These are phyloP conservation scores for Meloidogyne exigua DNA, from an alignment of 1,140 invertebrate genomes.

Conservation along the genomic window DNA sequence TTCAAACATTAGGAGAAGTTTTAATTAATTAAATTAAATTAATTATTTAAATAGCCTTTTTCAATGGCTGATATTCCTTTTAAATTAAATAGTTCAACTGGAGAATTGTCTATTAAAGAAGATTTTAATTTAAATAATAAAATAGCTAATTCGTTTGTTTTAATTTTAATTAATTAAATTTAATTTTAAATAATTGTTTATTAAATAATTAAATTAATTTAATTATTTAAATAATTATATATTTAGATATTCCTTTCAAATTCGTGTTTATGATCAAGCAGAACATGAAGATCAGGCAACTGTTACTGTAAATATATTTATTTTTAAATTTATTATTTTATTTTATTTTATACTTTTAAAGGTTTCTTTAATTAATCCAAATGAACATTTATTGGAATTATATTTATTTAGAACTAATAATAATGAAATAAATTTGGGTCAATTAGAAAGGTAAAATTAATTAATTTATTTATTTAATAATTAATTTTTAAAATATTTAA, in stretches of 20 bases:
- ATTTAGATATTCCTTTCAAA: conserved; percentile 11
- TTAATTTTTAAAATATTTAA: no score
- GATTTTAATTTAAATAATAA: not conserved
- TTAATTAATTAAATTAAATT: not conserved
- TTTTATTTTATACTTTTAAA: not conserved
- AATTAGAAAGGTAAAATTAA: not conserved
- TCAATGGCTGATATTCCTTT: conserved; percentile 17
- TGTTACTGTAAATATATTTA: conserved; percentile 10
- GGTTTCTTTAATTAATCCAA: not conserved
- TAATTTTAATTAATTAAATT: not conserved
- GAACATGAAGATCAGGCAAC: not conserved
- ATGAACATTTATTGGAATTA: conserved; percentile 1
- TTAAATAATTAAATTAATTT: not conserved
- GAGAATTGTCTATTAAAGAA: not conserved
- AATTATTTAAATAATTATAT: not conserved
- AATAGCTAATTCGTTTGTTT: not conserved
- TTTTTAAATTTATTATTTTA: not conserved
- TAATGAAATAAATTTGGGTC: not conserved
- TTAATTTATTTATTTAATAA: not conserved
- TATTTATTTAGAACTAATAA: not conserved
- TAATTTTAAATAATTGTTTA: not conserved
- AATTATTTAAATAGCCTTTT: not conserved
- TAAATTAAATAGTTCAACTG: not conserved
- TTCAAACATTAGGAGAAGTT: conserved; percentile 9
- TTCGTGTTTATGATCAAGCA: not conserved